Evolutionary conservation across 2,888 invertebrate species (phyloP).

Genomic region (Polymixis flavicincta): DNA sequence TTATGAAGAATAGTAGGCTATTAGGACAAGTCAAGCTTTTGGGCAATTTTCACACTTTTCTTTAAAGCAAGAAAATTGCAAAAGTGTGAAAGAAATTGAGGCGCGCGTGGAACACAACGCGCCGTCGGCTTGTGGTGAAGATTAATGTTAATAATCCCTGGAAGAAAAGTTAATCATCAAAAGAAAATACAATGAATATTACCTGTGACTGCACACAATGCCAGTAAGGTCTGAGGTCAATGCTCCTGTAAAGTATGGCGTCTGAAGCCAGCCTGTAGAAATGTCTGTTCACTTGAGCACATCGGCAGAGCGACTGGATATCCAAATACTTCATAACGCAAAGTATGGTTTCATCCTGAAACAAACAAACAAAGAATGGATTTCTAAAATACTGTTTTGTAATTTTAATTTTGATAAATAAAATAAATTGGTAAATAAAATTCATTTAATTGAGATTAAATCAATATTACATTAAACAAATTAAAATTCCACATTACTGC

Average conservation of each 20-base stretch:
- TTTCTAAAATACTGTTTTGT: not conserved
- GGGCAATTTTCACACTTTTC: too few relatives aligned
- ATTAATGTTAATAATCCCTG: not conserved
- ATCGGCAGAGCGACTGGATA: slow-evolving; percentile 93
- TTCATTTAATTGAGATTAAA: too few relatives aligned
- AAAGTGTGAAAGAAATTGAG: too few relatives aligned
- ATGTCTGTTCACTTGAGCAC: slow-evolving; percentile 93
- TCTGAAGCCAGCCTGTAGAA: slow-evolving; percentile 94
- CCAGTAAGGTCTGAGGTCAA: slow-evolving; percentile 96
- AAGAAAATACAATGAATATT: not conserved
- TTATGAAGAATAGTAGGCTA: too few relatives aligned
- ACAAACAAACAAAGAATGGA: slow-evolving; percentile 61
- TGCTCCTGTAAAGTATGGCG: slow-evolving; percentile 93
- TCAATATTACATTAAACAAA: too few relatives aligned
- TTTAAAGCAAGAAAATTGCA: too few relatives aligned
- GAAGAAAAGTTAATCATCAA: not conserved
- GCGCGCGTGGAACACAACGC: too few relatives aligned
- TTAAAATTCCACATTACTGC: too few relatives aligned
- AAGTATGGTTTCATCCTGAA: slow-evolving; percentile 95
- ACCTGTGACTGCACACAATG: slow-evolving; percentile 92
- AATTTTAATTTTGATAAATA: too few relatives aligned
- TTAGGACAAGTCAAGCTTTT: too few relatives aligned
- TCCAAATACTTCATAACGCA: slow-evolving; percentile 95
- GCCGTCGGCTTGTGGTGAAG: too few relatives aligned
- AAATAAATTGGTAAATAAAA: too few relatives aligned